phyloP scores from a whole-genome alignment of 1,140 invertebrate genomes.

The Oedothorax gibbosus region DNA sequence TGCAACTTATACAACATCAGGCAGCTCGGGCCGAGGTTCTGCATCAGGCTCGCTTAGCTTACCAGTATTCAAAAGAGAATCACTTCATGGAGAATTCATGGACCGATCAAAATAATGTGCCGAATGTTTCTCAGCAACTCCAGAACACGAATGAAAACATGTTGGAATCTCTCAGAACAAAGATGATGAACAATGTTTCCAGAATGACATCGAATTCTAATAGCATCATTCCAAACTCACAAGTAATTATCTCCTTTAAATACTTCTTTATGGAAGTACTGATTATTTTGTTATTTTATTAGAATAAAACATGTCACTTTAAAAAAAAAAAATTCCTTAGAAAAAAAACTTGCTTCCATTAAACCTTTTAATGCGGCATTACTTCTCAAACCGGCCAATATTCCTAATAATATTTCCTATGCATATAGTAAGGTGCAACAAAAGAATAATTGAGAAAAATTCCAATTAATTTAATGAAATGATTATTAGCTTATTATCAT shows the following conservation, averaged over 20 bases:
- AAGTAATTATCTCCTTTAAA: slow-evolving; percentile 12
- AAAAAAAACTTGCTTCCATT: too few relatives aligned
- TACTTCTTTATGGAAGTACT: neutral
- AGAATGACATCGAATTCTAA: slow-evolving; percentile 44
- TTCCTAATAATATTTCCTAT: too few relatives aligned
- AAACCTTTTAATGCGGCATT: too few relatives aligned
- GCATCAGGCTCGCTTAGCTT: slow-evolving; percentile 46
- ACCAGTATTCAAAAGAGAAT: slow-evolving; percentile 36
- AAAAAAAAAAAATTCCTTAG: too few relatives aligned
- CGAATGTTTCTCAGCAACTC: slow-evolving; percentile 25
- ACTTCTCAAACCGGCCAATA: too few relatives aligned
- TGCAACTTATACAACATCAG: slow-evolving; percentile 53
- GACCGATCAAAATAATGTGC: slow-evolving; percentile 46
- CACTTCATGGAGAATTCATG: slow-evolving; percentile 53
- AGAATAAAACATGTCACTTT: too few relatives aligned
- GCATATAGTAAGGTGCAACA: too few relatives aligned
- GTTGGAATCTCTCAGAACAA: slow-evolving; percentile 52
- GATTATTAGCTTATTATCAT: too few relatives aligned
- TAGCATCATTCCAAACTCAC: slow-evolving; percentile 54
- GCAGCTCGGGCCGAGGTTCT: slow-evolving; percentile 37
- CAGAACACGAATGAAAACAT: slow-evolving; percentile 47
- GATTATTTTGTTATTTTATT: too few relatives aligned
- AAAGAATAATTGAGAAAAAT: too few relatives aligned
- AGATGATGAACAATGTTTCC: slow-evolving; percentile 61
- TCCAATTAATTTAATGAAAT: too few relatives aligned